Percentiles rank a stretch among this genome's conserved stretches.
Evolutionary conservation across 2,113 vertebrate genomes (phyloP).

Genomic region (Furnarius figulus): DNA sequence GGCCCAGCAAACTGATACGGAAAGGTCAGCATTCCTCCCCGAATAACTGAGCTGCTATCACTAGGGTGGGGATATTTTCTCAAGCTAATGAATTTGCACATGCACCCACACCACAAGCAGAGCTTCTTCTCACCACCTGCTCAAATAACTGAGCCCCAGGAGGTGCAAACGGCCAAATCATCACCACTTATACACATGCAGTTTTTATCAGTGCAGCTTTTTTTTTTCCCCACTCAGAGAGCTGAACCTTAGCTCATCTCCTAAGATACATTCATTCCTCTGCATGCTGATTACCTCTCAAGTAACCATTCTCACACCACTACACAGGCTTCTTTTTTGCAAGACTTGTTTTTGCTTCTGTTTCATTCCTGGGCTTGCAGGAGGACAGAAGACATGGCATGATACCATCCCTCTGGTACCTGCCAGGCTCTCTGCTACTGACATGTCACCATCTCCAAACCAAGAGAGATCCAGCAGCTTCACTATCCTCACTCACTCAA

Average conservation of each 20-base stretch:
- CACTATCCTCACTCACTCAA: not conserved
- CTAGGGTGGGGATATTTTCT: not conserved
- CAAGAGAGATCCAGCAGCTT: not conserved
- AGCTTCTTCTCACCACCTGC: not conserved
- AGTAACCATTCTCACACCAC: not conserved
- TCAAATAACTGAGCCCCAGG: not conserved
- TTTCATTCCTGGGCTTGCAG: not conserved
- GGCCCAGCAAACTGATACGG: fast-evolving
- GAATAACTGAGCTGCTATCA: fast-evolving
- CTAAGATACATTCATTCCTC: not conserved
- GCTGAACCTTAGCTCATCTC: not conserved
- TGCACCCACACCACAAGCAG: not conserved
- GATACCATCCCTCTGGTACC: not conserved
- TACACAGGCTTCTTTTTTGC: not conserved
- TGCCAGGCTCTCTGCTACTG: not conserved
- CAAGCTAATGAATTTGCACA: not conserved
- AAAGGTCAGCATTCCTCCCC: not conserved
- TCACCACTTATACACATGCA: not conserved
- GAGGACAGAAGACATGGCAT: not conserved
- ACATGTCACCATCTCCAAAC: not conserved
- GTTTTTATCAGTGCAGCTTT: not conserved
- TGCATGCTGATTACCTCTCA: not conserved
- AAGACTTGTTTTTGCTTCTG: not conserved
- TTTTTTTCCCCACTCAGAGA: no score
- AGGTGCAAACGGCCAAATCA: not conserved